These are phyloP conservation scores for Odontesthes bonariensis DNA, from an alignment of 2,113 vertebrate species.

Conservation along the genomic window DNA sequence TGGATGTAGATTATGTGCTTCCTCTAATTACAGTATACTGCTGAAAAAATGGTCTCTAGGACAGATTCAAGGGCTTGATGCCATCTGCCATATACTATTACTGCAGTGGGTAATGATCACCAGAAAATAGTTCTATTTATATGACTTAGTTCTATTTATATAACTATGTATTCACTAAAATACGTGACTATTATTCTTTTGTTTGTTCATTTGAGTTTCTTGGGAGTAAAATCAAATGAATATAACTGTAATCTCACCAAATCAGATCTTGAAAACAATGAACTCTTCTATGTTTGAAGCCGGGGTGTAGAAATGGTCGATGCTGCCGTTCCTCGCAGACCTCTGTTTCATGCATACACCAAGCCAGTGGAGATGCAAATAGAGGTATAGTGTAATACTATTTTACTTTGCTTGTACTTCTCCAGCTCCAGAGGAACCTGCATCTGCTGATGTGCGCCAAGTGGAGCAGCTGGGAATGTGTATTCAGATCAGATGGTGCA, in stretches of 20 bases:
- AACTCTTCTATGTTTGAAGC: slow-evolving; percentile 27
- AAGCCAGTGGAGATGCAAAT: slow-evolving; percentile 46
- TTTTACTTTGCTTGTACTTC: slow-evolving; percentile 44
- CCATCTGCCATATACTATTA: slow-evolving; percentile 49
- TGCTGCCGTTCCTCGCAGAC: slow-evolving; percentile 11
- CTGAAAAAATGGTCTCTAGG: slow-evolving; percentile 45
- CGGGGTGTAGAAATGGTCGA: slow-evolving; percentile 29
- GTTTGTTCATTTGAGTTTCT: background rate
- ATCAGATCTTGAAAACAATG: slow-evolving; percentile 1
- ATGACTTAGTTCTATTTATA: background rate
- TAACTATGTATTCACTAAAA: background rate
- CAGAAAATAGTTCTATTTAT: background rate
- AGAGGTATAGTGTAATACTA: slow-evolving; percentile 47
- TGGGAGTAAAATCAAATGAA: background rate
- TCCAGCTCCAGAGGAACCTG: slow-evolving; percentile 30
- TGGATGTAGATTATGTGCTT: slow-evolving; percentile 53
- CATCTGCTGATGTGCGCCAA: slow-evolving; percentile 27
- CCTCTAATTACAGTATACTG: slow-evolving; percentile 50
- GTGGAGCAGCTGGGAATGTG: slow-evolving; percentile 64
- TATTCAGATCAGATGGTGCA: slow-evolving; percentile 60
- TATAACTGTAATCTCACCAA: background rate
- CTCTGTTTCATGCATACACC: slow-evolving; percentile 22
- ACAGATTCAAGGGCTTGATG: slow-evolving; percentile 43
- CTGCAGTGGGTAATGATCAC: slow-evolving; percentile 36
- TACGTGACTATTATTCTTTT: background rate